Evolutionary conservation across 2,888 invertebrate genomes (phyloP), one percentile per base, ranked within the genome.

Genomic region (Drosophila koepferae): DNA sequence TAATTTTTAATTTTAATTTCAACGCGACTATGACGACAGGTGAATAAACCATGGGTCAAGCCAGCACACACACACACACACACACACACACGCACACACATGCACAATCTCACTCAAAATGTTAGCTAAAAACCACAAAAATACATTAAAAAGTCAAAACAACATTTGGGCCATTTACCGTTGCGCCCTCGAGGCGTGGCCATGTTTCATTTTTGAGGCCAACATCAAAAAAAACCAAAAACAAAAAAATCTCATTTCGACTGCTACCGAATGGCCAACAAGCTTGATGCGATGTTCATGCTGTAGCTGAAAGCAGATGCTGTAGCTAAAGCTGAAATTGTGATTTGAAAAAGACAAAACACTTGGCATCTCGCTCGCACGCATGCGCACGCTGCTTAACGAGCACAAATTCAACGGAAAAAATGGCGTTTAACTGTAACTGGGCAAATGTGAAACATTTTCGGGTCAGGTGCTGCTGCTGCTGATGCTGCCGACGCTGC

Each of bases 361-460:
- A 63, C 48, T 49, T 49, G 60, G 43, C 63, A 31, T 48, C 69
- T 51, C 65, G 36, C 49, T 61, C 46, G 56, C 77, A 65, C 59
- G 54, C 76, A 70, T 77, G 55, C 69, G 64, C 44, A 62, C n/a
- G 54, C 44, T 69, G 54, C 61, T 72, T 79, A 66, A 72, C 79
- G 78, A 79, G 54, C 72, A 71, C 72, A 64, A 80, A 73, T 90
- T 86, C 90, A 89, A 86, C 68, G 81, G 89, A 86, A 86, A 86
- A 86, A 83, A 86, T 88, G 84, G 89, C 90, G 90, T 82, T 89
- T 91, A 90, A 90, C 91, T 90, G 89, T 91, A 90, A 90, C 83
- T 85, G 75, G 73, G 70, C 73, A 88, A 90, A 88, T 85, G 85
- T 90, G 83, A 90, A 85, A 90, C 85, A 85, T 90, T 88, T 88